Percentiles rank a stretch among this genome's conserved stretches.
phyloP scores from a whole-genome alignment of 2,888 invertebrate genomes.

The Seira musarum region DNA sequence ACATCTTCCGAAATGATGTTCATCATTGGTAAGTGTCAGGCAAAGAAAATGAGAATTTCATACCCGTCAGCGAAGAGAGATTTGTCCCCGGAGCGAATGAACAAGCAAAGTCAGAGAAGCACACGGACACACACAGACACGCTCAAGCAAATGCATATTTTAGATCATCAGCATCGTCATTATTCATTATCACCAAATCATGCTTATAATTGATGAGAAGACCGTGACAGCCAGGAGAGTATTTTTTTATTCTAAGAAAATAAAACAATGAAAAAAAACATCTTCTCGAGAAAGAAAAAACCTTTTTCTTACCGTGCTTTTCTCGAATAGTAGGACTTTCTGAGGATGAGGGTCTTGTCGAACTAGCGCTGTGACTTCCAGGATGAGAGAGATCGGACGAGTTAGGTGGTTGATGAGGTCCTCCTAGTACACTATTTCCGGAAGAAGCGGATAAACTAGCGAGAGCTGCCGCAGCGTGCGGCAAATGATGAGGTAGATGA shows the following conservation, averaged over 20 bases:
- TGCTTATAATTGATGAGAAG: slow-evolving; percentile 36
- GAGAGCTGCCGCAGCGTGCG: slow-evolving; percentile 61
- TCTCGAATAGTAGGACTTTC: slow-evolving; percentile 68
- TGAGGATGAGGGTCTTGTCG: slow-evolving; percentile 69
- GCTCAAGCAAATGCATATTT: slow-evolving; percentile 47
- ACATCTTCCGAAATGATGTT: slow-evolving; percentile 22
- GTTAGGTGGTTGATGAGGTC: slow-evolving; percentile 66
- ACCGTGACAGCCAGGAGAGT: neutral
- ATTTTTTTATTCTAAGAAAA: slow-evolving; percentile 28
- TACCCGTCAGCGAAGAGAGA: slow-evolving; percentile 50
- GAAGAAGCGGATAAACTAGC: slow-evolving; percentile 63
- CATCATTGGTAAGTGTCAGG: slow-evolving; percentile 46
- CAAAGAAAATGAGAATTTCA: slow-evolving; percentile 61
- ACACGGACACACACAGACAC: slow-evolving; percentile 13
- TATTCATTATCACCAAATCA: slow-evolving; percentile 51
- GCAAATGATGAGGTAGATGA: slow-evolving; percentile 39
- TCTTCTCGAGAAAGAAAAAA: neutral
- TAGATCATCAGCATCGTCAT: slow-evolving; percentile 47
- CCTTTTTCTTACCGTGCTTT: slow-evolving; percentile 61
- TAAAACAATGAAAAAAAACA: slow-evolving; percentile 1
- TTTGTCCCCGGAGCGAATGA: slow-evolving; percentile 19
- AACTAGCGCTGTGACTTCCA: slow-evolving; percentile 69
- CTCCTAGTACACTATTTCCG: slow-evolving; percentile 61
- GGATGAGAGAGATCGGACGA: slow-evolving; percentile 73
- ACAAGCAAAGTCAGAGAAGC: slow-evolving; percentile 36